Evolutionary conservation across 2,888 invertebrate genomes (phyloP).

Genomic region (Cerastis leucographa): DNA sequence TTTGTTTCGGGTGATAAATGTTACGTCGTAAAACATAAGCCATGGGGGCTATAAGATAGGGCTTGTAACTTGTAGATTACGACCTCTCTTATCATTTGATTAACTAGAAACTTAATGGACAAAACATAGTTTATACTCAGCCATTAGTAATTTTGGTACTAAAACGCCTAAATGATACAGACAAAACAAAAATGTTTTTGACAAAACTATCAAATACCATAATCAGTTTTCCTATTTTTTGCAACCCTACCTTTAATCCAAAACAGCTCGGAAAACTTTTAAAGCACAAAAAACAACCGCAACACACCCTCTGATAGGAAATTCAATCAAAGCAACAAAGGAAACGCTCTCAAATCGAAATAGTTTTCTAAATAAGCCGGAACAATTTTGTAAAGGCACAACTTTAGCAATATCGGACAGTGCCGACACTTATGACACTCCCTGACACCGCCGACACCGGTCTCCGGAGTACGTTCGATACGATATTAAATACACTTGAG

Average conservation of each 20-base stretch:
- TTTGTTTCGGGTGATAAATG: constrained; percentile 45
- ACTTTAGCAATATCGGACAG: constrained; percentile 74
- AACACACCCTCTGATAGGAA: constrained; percentile 31
- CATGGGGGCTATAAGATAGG: constrained; percentile 31
- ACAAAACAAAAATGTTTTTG: background rate
- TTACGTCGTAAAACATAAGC: constrained; percentile 47
- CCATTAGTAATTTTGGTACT: background rate
- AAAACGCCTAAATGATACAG: background rate
- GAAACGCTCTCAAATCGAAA: constrained; percentile 59
- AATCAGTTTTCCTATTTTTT: background rate
- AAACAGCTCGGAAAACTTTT: constrained; percentile 8
- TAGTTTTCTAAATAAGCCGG: constrained; percentile 68
- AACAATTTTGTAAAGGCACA: constrained; percentile 66
- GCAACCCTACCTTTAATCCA: background rate
- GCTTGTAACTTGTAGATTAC: constrained; percentile 36
- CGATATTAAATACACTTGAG: constrained; percentile 70
- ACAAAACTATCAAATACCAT: background rate
- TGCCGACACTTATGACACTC: constrained; percentile 57
- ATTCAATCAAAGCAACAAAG: constrained; percentile 63
- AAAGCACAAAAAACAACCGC: constrained; percentile 32
- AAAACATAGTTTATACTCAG: background rate
- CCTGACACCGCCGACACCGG: constrained; percentile 57
- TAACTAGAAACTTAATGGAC: constrained; percentile 19
- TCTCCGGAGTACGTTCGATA: constrained; percentile 67
- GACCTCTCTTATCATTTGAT: constrained; percentile 39